Conservation (phyloP, 2,797 vertebrate genomes). For the Luscinia megarhynchos region DNA sequence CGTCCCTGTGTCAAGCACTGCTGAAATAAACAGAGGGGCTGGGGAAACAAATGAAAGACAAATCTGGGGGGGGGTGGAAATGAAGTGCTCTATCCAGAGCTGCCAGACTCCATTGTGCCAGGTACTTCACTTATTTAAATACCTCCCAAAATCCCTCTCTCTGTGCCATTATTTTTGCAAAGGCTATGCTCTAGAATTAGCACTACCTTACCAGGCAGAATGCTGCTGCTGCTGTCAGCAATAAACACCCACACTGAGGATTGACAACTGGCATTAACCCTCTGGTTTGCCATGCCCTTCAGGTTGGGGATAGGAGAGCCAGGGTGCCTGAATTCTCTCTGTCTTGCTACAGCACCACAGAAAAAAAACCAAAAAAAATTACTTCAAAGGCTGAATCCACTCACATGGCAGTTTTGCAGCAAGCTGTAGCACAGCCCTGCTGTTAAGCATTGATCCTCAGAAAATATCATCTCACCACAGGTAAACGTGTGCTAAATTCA, state of each 20-base stretch:
- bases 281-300: neutral
- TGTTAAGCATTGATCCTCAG: slow-evolving; percentile 17
- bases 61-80: neutral
- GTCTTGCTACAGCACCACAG: neutral
- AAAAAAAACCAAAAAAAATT: neutral
- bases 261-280: neutral
- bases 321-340: neutral
- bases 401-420: neutral
- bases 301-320: neutral
- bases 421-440: neutral
- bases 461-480: neutral
- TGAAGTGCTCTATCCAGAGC: slow-evolving; percentile 22
- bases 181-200: slow-evolving; percentile 14
- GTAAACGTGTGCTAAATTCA: slow-evolving; percentile 33
- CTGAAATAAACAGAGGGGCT: neutral
- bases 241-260: neutral
- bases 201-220: slow-evolving; percentile 39
- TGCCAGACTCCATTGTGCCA: slow-evolving; percentile 52
- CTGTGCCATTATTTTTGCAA: slow-evolving; percentile 44
- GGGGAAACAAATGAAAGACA: slow-evolving; percentile 9
- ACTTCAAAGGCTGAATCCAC: neutral
- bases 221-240: neutral
- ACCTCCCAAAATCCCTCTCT: slow-evolving; percentile 20
- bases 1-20: neutral
- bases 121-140: slow-evolving; percentile 39